Percentiles rank a stretch among this genome's conserved stretches.
phyloP scores from a whole-genome alignment of 92 coral and sea anemone genomes.

The Plumapathes pennacea region DNA sequence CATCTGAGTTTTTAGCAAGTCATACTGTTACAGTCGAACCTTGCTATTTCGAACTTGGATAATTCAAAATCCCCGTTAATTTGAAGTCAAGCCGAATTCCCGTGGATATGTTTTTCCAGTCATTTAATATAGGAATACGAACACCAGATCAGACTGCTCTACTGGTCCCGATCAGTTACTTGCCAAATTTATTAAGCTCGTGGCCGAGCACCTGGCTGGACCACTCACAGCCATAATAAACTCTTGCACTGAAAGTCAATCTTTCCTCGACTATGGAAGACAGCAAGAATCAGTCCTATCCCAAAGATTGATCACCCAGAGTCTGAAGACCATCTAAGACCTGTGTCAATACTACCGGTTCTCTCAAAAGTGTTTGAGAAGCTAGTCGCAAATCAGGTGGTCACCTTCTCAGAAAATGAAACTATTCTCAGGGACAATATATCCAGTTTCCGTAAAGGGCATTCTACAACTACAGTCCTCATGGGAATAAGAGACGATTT shows the following conservation, averaged over 20 bases:
- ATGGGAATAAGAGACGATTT: slow-evolving; percentile 40
- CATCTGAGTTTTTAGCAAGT: too few species aligned
- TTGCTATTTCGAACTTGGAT: too few species aligned
- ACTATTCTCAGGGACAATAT: slow-evolving; percentile 11
- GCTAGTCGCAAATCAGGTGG: slow-evolving; percentile 26
- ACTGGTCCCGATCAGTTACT: slow-evolving; percentile 48
- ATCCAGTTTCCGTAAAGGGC: slow-evolving; percentile 40
- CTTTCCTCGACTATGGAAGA: slow-evolving; percentile 36
- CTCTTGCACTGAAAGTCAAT: slow-evolving; percentile 18
- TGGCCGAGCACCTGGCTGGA: slow-evolving; percentile 23
- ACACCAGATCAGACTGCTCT: too few species aligned
- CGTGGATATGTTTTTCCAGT: too few species aligned
- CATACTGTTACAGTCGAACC: too few species aligned
- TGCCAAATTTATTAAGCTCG: slow-evolving; percentile 31
- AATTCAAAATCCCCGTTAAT: too few species aligned
- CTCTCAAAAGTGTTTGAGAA: slow-evolving; percentile 43
- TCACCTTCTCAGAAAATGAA: slow-evolving; percentile 2
- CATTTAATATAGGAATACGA: too few species aligned
- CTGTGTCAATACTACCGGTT: slow-evolving; percentile 44
- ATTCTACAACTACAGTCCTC: slow-evolving; percentile 39
- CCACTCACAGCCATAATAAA: slow-evolving; percentile 54
- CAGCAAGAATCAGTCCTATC: slow-evolving; percentile 31
- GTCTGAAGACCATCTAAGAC: slow-evolving; percentile 14
- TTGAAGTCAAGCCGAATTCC: too few species aligned
- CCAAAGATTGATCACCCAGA: slow-evolving; percentile 38